These are phyloP conservation scores for Pocillopora damicornis DNA, from an alignment of 64 coral and sea anemone genomes.

Conservation along the genomic window DNA sequence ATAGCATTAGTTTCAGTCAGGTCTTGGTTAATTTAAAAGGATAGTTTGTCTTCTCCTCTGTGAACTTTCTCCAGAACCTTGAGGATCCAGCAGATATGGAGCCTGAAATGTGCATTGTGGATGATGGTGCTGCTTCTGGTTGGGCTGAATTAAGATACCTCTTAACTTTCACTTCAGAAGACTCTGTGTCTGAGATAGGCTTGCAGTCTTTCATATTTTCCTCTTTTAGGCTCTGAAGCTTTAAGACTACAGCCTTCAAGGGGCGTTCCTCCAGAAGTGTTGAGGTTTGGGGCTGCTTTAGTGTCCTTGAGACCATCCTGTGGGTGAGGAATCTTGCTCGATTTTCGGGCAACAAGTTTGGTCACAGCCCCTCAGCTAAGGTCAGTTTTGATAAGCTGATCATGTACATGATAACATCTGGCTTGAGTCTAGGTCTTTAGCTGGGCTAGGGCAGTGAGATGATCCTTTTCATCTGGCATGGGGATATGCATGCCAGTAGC, in stretches of 20 bases:
- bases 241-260: constrained; percentile 38
- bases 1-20: constrained; percentile 46
- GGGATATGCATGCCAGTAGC: constrained; percentile 49
- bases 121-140: constrained; percentile 35
- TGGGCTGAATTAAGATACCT: constrained; percentile 45
- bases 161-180: constrained; percentile 41
- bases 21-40: constrained; percentile 41
- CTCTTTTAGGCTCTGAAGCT: constrained; percentile 29
- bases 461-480: constrained; percentile 50
- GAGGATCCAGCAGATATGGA: constrained; percentile 38
- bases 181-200: constrained; percentile 11
- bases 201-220: constrained; percentile 13
- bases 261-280: constrained; percentile 27
- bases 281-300: background rate
- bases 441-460: constrained; percentile 50
- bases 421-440: constrained; percentile 54
- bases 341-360: constrained; percentile 49
- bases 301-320: constrained; percentile 13
- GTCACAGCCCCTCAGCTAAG: too few species aligned
- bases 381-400: too few species aligned
- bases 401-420: background rate
- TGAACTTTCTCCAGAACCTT: constrained; percentile 51
- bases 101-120: constrained; percentile 26
- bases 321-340: background rate
- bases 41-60: constrained; percentile 17